Percentiles rank a stretch among this genome's conserved stretches.
Evolutionary conservation across 2,888 invertebrate genomes (phyloP).

Genomic region (Leistus spinibarbis): DNA sequence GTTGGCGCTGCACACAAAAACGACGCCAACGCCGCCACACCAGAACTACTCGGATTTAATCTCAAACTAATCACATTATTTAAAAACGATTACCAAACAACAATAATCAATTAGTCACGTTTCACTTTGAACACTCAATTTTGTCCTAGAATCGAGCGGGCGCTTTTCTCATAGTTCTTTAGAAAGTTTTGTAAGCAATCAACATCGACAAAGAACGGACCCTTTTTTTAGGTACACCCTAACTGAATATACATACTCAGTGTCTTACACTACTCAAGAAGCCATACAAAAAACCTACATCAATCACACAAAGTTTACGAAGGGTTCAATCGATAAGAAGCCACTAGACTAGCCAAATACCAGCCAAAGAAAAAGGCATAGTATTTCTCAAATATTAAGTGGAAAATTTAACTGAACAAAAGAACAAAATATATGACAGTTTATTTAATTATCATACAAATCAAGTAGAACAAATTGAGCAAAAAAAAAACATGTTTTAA

Average conservation of each 20-base stretch:
- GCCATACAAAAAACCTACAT: background rate
- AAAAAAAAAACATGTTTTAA: no score
- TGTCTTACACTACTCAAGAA: background rate
- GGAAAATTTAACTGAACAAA: no score
- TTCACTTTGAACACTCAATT: background rate
- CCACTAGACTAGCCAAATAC: no score
- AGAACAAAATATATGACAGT: no score
- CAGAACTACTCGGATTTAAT: slow-evolving; percentile 27
- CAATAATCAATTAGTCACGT: slow-evolving; percentile 37
- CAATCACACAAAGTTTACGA: background rate
- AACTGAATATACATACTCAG: background rate
- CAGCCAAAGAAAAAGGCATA: no score
- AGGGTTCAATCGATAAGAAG: background rate
- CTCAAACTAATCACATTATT: slow-evolving; percentile 37
- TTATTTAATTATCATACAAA: no score
- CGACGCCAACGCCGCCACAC: background rate
- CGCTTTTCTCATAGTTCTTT: background rate
- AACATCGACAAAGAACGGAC: background rate
- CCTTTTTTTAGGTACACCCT: background rate
- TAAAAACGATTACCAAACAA: slow-evolving; percentile 34
- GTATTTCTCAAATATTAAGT: no score
- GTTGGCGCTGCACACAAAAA: slow-evolving; percentile 5
- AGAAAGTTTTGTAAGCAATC: background rate
- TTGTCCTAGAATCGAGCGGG: background rate
- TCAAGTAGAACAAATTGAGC: no score